Evolutionary conservation across 2,888 invertebrate species (phyloP).

Genomic region (Trichacis sp.): DNA sequence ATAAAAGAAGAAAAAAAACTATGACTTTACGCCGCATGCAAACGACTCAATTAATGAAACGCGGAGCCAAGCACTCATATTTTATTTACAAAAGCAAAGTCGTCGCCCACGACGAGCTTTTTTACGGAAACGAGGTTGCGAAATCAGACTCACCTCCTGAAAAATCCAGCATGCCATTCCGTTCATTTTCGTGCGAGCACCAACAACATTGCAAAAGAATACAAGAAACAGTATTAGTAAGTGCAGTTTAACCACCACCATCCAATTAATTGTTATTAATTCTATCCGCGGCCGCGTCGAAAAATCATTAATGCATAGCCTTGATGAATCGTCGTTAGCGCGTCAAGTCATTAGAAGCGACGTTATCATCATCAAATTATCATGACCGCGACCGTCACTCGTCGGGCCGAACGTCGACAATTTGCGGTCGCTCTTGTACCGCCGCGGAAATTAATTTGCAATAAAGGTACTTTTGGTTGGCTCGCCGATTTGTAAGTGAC

Average conservation of each 20-base stretch:
- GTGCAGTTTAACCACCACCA: slow-evolving; percentile 62
- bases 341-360: slow-evolving; percentile 17
- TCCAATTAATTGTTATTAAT: slow-evolving; percentile 48
- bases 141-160: slow-evolving; percentile 69
- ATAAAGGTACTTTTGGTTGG: not conserved
- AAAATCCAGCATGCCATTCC: slow-evolving; percentile 67
- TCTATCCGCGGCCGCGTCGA: slow-evolving; percentile 25
- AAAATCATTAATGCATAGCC: slow-evolving; percentile 14
- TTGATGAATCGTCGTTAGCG: slow-evolving; percentile 21
- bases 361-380: slow-evolving; percentile 25
- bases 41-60: not conserved
- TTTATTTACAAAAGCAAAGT: not conserved
- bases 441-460: slow-evolving; percentile 20
- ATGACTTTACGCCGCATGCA: not conserved
- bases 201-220: slow-evolving; percentile 69
- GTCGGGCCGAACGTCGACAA: slow-evolving; percentile 10
- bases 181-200: slow-evolving; percentile 68
- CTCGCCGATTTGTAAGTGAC: slow-evolving; percentile 8
- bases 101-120: slow-evolving; percentile 7
- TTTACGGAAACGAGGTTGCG: slow-evolving; percentile 55
- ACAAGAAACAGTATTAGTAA: slow-evolving; percentile 67
- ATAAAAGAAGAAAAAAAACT: too few relatives aligned
- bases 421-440: slow-evolving; percentile 1
- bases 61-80: not conserved
- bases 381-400: slow-evolving; percentile 19